Base-by-base conservation (phyloP, 1,140 invertebrate species). In the Leptonema lineaticorne region DNA sequence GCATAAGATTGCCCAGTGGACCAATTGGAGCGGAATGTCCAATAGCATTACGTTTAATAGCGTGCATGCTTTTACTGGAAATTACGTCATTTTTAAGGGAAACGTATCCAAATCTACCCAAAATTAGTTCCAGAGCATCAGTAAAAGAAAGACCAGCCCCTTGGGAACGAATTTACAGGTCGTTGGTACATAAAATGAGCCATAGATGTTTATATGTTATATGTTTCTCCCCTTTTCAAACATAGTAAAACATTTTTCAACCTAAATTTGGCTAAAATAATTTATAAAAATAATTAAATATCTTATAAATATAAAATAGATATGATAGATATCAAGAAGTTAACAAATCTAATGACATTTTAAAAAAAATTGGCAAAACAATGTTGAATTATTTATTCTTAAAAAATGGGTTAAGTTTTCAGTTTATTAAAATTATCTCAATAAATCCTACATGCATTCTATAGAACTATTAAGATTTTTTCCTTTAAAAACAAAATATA, bases 61-160 rank as follows among this genome's bases (percentile, higher is more conserved):
- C 96, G 0, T 98, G 95, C 77, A 89, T 96, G 37, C 82, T 99
- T 3, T 84, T 99, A 2, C 86, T 95, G 73, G 97, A 99, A 85
- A 97, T 99, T 27, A 99, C 97, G 0, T 89, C 95, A 0, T 99
- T 99, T 78, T 81, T 99, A 20, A 82, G 98, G 14, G 98, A 99
- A 82, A 98, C 95, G 0, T 98, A 98, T 78, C 93, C 90, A 70
- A 88, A 86, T 26, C 76, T 92, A 37, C 90, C 90, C 0, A 92
- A 92, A 73, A 63, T 67, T 50, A 85, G 88, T 0, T 89, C 85
- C 30, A 85, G 89, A 73, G 78, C 88, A 1, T 86, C 86, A 18
- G 83, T 86, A 20, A 88, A 90, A 73, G 91, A 92, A 75, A 85
- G 89, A 60, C 89, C 88, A 26, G 82, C 85, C 2, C 88, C 90